Percentiles rank a stretch among this genome's conserved stretches.
Evolutionary conservation across 2,113 vertebrate species (phyloP).

Genomic region (Odobenus rosmarus): DNA sequence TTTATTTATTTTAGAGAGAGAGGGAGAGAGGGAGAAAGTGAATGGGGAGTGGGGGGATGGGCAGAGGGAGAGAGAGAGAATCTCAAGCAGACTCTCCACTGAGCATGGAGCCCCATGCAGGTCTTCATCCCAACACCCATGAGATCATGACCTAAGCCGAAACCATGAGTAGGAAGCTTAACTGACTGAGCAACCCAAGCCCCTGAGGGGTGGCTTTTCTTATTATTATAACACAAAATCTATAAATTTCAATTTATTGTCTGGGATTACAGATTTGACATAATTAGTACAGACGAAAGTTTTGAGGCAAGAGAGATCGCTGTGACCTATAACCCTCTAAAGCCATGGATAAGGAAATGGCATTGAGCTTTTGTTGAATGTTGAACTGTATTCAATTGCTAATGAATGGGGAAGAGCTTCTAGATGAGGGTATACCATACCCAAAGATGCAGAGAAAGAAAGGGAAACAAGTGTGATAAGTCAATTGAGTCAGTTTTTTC

Average conservation of each 20-base stretch:
- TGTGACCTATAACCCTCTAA: neutral
- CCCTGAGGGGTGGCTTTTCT: neutral
- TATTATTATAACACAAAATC: neutral
- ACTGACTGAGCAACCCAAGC: neutral
- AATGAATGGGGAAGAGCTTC: neutral
- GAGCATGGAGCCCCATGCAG: neutral
- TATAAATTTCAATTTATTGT: neutral
- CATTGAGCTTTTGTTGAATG: neutral
- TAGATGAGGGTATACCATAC: neutral
- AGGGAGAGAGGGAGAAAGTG: neutral
- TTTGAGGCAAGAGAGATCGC: neutral
- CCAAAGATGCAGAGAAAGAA: neutral
- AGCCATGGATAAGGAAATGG: neutral
- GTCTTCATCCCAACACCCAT: neutral
- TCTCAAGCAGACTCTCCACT: neutral
- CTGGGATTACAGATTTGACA: neutral
- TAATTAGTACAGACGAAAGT: neutral
- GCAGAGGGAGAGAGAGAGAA: neutral
- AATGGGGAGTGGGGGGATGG: neutral
- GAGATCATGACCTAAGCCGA: neutral
- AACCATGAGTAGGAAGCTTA: neutral
- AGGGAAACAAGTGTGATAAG: neutral
- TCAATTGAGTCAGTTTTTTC: neutral
- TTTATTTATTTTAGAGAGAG: neutral
- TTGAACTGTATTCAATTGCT: neutral